Evolutionary conservation across 1,140 invertebrate genomes (phyloP), one percentile per base, ranked within the genome.

Genomic region (Magallana angulata): DNA sequence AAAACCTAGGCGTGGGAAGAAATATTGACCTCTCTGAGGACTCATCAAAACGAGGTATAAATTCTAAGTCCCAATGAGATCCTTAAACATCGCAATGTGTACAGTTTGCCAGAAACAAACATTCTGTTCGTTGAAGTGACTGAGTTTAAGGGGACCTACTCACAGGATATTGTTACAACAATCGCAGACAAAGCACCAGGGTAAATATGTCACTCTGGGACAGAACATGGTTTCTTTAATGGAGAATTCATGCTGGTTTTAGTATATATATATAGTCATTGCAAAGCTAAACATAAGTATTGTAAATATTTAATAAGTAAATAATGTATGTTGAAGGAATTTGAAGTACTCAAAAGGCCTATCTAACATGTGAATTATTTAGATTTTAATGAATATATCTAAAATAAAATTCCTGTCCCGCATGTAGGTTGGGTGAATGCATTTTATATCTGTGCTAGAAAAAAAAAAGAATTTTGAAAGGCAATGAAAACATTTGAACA

Each of bases 41-140:
- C 24, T 8, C 12, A 30, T 30, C 68, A 1, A 11, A 48, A 48
- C 36, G 36, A 48, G 36, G n/a, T 5, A 24, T 24, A 62, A 14
- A 62, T 5, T 16, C 5, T 11, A 11, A 12, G 60, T 62, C 60
- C 14, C 60, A 62, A 5, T 14, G 60, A 62, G 60, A 62, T 62
- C 24, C 5, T 30, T 11, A 76, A 24, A 76, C 12, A 12, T 12
- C 1, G 24, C 8, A 30, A 8, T 36, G 68, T 76, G 68, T 76
- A 76, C 68, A 76, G 18, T 76, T 76, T 30, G 8, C 9, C 18
- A 76, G 36, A 30, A 62, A 76, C 68, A 76, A 76, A 76, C 68
- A 76, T 9, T 30, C 9, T 30, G 3, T 12, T n/a, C 60, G n/a
- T 5, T 12, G 68, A 12, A 76, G 11, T 7, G 24, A 30, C 24